A percentile compares a stretch with the other conserved stretches of the same genome.
These are phyloP conservation scores for Sebastes glaucus DNA, from an alignment of 2,797 vertebrate species.

Conservation along the genomic window DNA sequence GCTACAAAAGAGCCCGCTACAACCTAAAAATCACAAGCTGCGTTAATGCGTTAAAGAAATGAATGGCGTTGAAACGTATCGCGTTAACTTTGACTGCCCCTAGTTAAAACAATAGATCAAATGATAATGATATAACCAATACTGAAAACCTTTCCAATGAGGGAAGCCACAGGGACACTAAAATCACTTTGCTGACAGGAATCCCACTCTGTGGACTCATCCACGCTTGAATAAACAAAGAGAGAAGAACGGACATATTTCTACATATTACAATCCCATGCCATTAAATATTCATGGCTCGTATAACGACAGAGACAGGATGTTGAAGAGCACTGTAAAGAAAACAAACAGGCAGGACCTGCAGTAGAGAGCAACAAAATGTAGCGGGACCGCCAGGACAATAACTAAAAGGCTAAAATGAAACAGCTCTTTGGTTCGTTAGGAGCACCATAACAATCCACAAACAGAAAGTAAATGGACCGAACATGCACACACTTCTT, in stretches of 20 bases:
- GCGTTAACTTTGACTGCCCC: too few relatives aligned
- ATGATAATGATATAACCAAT: background rate
- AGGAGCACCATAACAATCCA: slow-evolving; percentile 28
- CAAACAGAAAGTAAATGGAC: slow-evolving; percentile 2
- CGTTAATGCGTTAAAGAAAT: too few relatives aligned
- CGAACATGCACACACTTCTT: slow-evolving; percentile 16
- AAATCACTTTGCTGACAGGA: background rate
- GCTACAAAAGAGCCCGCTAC: too few relatives aligned
- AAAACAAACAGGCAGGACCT: slow-evolving; percentile 40
- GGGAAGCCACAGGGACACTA: background rate
- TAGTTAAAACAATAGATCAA: background rate
- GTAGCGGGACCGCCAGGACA: slow-evolving; percentile 1
- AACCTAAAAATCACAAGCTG: too few relatives aligned
- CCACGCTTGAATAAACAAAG: slow-evolving; percentile 43
- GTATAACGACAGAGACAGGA: slow-evolving; percentile 46
- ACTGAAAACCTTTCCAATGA: background rate
- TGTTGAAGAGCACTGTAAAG: slow-evolving; percentile 16
- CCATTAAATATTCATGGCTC: slow-evolving; percentile 61
- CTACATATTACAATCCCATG: slow-evolving; percentile 22
- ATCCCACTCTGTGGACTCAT: background rate
- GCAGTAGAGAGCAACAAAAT: background rate
- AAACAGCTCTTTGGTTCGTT: slow-evolving; percentile 24
- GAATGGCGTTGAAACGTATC: too few relatives aligned
- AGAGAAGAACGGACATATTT: slow-evolving; percentile 32
- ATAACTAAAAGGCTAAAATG: background rate